phyloP scores from a whole-genome alignment of 1,140 invertebrate species.

The Grapholita molesta region DNA sequence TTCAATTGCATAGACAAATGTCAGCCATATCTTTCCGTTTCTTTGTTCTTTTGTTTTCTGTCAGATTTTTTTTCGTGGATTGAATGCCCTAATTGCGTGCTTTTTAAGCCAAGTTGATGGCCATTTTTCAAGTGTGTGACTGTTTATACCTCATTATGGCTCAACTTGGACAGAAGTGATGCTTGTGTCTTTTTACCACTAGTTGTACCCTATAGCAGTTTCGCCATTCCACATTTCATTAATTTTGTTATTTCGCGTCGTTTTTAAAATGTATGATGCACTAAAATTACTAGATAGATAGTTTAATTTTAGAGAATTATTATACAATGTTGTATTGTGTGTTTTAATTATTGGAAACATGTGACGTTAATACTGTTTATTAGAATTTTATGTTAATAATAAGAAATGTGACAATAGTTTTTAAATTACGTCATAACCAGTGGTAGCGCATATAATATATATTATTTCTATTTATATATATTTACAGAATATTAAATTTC shows the following conservation, averaged over 20 bases:
- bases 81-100: too few relatives aligned
- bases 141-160: too few relatives aligned
- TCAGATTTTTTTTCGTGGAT: too few relatives aligned
- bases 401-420: conserved; percentile 37
- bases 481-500: background rate
- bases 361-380: conserved; percentile 12
- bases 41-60: too few relatives aligned
- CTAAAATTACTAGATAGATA: conserved; percentile 15
- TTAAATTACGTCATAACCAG: conserved; percentile 8
- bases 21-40: too few relatives aligned
- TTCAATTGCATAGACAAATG: too few relatives aligned
- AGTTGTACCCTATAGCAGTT: too few relatives aligned
- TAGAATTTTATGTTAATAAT: conserved; percentile 23
- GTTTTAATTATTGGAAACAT: conserved; percentile 27
- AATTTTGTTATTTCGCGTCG: background rate
- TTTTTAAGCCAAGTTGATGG: too few relatives aligned
- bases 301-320: conserved; percentile 23
- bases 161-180: background rate
- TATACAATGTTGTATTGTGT: conserved; percentile 25
- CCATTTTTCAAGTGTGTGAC: too few relatives aligned
- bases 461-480: background rate
- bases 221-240: background rate
- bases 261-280: conserved; percentile 20
- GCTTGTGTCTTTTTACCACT: background rate
- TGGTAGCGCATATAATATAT: background rate